These are phyloP conservation scores for Drosophila paranaensis DNA, from an alignment of 2,888 invertebrate species.

Conservation along the genomic window DNA sequence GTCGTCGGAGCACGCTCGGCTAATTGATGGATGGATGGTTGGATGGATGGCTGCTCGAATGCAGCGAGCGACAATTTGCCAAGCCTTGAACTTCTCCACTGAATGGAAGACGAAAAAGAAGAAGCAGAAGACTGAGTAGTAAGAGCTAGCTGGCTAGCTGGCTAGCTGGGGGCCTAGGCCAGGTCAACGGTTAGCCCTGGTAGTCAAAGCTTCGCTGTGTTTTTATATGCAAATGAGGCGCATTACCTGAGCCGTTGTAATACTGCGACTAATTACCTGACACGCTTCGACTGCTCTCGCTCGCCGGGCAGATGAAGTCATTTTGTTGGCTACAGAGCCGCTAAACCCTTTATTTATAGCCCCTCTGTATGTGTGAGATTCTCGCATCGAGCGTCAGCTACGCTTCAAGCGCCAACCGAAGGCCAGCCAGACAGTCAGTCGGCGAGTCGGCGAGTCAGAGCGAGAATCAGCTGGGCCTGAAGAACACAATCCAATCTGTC, in stretches of 20 bases:
- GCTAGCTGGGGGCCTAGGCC: conserved; percentile 32
- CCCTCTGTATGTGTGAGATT: conserved; percentile 50
- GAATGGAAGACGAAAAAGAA: conserved; percentile 18
- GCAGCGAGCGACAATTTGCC: conserved; percentile 75
- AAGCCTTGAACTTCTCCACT: conserved; percentile 71
- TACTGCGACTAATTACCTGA: conserved; percentile 70
- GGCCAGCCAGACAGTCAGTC: conserved; percentile 40
- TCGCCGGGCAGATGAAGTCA: conserved; percentile 69
- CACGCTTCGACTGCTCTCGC: conserved; percentile 70
- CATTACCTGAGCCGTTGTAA: conserved; percentile 55
- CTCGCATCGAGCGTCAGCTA: conserved; percentile 45
- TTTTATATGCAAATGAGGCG: conserved; percentile 65
- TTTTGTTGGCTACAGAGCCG: conserved; percentile 22
- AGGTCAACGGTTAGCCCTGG: conserved; percentile 28
- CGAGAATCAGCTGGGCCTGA: conserved; percentile 36
- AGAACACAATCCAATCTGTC: conserved; percentile 39
- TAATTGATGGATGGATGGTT: conserved; percentile 64
- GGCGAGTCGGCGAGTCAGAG: background rate
- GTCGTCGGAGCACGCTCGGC: conserved; percentile 39
- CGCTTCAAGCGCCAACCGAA: conserved; percentile 39
- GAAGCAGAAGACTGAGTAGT: conserved; percentile 9
- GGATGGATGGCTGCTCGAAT: conserved; percentile 17
- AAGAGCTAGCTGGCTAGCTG: background rate
- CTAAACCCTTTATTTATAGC: conserved; percentile 55
- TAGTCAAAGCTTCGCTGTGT: conserved; percentile 21